Evolutionary conservation across 2,888 invertebrate species (phyloP).

Genomic region (Orthosia gracilis): DNA sequence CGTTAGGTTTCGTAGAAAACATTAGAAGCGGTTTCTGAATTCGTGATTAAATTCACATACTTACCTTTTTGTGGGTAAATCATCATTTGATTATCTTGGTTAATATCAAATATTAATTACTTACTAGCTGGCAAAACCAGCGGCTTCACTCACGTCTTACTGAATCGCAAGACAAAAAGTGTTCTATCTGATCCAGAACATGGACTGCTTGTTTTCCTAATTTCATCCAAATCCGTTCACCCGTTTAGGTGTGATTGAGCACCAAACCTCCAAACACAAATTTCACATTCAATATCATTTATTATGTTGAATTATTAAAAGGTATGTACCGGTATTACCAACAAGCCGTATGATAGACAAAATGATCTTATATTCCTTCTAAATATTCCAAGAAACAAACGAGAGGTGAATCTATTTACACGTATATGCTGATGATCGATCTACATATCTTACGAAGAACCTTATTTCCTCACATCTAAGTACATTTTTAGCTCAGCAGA

Average conservation of each 20-base stretch:
- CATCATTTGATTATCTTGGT: too few relatives aligned
- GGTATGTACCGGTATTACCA: neutral
- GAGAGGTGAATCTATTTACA: slow-evolving; percentile 7
- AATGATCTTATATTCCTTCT: neutral
- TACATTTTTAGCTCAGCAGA: slow-evolving; percentile 33
- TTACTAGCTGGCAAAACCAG: too few relatives aligned
- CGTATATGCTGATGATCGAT: slow-evolving; percentile 12
- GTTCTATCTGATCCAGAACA: too few relatives aligned
- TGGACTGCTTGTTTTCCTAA: too few relatives aligned
- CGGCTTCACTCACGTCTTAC: too few relatives aligned
- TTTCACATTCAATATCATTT: neutral
- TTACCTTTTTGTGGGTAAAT: too few relatives aligned
- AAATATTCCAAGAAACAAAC: slow-evolving; percentile 18
- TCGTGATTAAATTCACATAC: neutral
- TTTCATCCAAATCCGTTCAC: neutral
- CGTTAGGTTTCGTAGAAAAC: neutral
- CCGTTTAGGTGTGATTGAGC: neutral
- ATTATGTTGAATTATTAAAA: neutral
- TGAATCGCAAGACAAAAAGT: too few relatives aligned
- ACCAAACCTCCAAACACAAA: neutral
- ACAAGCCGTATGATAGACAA: neutral
- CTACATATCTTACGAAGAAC: neutral
- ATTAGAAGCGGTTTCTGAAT: neutral
- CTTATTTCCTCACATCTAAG: slow-evolving; percentile 10
- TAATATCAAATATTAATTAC: too few relatives aligned